Evolutionary conservation across 2,797 vertebrate genomes (phyloP), one percentile per base, ranked within the genome.

Genomic region (Delichon dasypus): DNA sequence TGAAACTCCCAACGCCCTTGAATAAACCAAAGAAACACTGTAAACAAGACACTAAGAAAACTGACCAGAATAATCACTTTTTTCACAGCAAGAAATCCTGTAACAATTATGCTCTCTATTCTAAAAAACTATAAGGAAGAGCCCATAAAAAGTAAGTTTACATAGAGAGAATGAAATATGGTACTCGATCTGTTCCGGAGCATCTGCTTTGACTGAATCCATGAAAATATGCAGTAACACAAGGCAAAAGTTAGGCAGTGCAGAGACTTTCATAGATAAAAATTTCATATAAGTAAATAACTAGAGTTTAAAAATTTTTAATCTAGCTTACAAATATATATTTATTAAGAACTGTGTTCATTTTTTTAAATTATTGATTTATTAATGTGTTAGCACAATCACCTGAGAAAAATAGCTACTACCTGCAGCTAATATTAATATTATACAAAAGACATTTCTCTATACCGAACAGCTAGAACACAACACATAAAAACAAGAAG

Each of bases 1-100:
- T 5, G 99, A 98, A 73, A 99, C 97, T 53, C 98, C 98, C 92
- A 99, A 96, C 0, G 99, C 99, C 96, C 99, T 99, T 94, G 9
- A 94, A 68, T 50, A 91, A 92, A 90, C 16, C 88, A 82, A 86
- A 87, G 26, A 67, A 81, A 85, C 25, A 68, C 4, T 44, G 23
- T 85, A 68, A 90, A 68, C 68, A 73, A 61, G 9, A 50, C 23
- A 76, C 16, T 11, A 42, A 61, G n/a, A 84, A 71, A 84, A 54
- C 9, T 7, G 8, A 90, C 10, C 13, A 92, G 48, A 88, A 71
- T 29, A 10, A 68, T 47, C 8, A 62, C 14, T 44, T 71, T 42
- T 40, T 58, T n/a, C 20, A 58, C 9, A 77, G 40, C 23, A 80
- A 88, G 15, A 90, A 92, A 72, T 53, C 26, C 36, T 78, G 8